Evolutionary conservation across 2,888 invertebrate species (phyloP).

Genomic region (Lithophane semibrunnea): DNA sequence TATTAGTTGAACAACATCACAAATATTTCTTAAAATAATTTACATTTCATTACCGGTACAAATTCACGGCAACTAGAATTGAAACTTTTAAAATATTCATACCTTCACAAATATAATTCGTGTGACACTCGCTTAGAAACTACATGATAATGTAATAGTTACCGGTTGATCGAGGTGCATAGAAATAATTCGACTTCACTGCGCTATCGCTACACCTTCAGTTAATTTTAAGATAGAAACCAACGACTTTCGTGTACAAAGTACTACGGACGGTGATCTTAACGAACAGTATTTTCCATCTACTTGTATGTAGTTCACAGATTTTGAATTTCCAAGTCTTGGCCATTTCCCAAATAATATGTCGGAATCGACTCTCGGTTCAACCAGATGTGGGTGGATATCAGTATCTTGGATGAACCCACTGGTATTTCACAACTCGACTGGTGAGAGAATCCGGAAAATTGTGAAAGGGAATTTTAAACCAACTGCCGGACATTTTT

Average conservation of each 20-base stretch:
- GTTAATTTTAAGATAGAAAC: slow-evolving; percentile 60
- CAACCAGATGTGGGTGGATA: slow-evolving; percentile 46
- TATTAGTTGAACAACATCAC: slow-evolving; percentile 29
- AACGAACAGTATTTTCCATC: slow-evolving; percentile 17
- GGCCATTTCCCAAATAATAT: slow-evolving; percentile 54
- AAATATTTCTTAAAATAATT: slow-evolving; percentile 34
- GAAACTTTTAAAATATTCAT: slow-evolving; percentile 31
- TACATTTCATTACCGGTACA: slow-evolving; percentile 17
- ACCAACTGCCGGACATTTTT: neutral
- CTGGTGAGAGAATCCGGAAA: slow-evolving; percentile 3
- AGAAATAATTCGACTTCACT: slow-evolving; percentile 67
- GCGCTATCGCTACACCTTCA: slow-evolving; percentile 59
- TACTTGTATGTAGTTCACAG: slow-evolving; percentile 25
- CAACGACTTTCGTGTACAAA: slow-evolving; percentile 38
- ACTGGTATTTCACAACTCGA: slow-evolving; percentile 34
- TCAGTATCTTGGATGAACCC: slow-evolving; percentile 36
- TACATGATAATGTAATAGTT: slow-evolving; percentile 70
- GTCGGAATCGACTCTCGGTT: slow-evolving; percentile 30
- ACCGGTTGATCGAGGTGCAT: slow-evolving; percentile 73
- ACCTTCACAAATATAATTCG: slow-evolving; percentile 33
- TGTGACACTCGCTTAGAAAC: slow-evolving; percentile 55
- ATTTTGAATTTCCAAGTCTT: slow-evolving; percentile 44
- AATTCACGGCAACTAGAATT: slow-evolving; percentile 25
- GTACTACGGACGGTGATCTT: slow-evolving; percentile 8
- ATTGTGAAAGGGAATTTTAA: neutral